Evolutionary conservation across 2,888 invertebrate species (phyloP).

Genomic region (Orthosia incerta): DNA sequence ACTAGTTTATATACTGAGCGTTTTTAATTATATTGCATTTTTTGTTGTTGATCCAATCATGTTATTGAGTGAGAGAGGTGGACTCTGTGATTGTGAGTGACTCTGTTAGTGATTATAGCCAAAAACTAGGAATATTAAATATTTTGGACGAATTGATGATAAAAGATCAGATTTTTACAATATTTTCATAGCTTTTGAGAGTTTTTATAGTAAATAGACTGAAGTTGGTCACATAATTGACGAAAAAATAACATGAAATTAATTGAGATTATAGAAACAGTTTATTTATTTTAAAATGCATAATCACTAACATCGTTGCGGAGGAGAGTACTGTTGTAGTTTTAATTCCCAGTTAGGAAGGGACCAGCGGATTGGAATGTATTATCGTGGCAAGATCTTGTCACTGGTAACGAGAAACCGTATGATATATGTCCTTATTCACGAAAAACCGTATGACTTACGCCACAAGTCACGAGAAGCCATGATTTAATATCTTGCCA

Average conservation of each 20-base stretch:
- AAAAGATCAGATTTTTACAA: background rate
- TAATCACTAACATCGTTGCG: slow-evolving; percentile 36
- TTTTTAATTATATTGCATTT: slow-evolving; percentile 80
- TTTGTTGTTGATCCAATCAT: slow-evolving; percentile 81
- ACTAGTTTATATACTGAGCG: slow-evolving; percentile 71
- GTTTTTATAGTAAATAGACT: slow-evolving; percentile 16
- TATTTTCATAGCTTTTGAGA: slow-evolving; percentile 1
- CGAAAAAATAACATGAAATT: slow-evolving; percentile 28
- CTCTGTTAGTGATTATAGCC: slow-evolving; percentile 35
- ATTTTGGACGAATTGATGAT: background rate
- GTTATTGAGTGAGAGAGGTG: slow-evolving; percentile 68
- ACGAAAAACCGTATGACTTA: background rate
- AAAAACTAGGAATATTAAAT: background rate
- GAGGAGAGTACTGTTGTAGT: slow-evolving; percentile 24
- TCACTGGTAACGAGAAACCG: background rate
- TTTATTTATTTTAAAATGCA: slow-evolving; percentile 13
- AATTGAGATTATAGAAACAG: slow-evolving; percentile 9
- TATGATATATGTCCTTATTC: background rate
- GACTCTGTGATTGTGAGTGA: slow-evolving; percentile 35
- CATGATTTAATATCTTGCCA: background rate
- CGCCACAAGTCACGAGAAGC: slow-evolving; percentile 2
- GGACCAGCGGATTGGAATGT: slow-evolving; percentile 26
- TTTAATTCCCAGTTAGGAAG: slow-evolving; percentile 35
- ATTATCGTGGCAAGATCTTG: slow-evolving; percentile 14
- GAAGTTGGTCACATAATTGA: slow-evolving; percentile 3